Evolutionary conservation across 2,113 vertebrate genomes (phyloP).

Genomic region (Apistogramma diplotaenia): DNA sequence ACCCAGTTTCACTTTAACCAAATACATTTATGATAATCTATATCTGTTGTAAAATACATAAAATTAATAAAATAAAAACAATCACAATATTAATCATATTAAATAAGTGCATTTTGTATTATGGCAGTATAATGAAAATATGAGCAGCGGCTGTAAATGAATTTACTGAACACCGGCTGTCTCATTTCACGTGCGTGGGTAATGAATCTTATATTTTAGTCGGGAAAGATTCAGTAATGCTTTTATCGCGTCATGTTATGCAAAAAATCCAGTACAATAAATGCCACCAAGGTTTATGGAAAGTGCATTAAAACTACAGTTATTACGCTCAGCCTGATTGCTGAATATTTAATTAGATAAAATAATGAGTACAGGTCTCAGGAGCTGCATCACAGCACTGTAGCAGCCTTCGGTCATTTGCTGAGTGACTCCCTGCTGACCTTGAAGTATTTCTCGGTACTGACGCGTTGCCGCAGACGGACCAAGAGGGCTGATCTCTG

Average conservation of each 20-base stretch:
- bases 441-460: neutral
- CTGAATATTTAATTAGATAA: neutral
- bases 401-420: neutral
- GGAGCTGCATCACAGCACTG: neutral
- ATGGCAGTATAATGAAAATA: too few relatives aligned
- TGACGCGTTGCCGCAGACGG: neutral
- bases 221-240: too few relatives aligned
- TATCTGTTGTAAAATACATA: neutral
- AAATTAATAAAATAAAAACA: neutral
- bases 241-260: neutral
- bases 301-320: neutral
- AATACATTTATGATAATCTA: neutral
- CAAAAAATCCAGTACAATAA: neutral
- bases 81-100: neutral
- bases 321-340: neutral
- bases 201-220: too few relatives aligned
- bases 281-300: too few relatives aligned
- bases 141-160: neutral
- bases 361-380: neutral
- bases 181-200: too few relatives aligned
- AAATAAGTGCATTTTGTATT: too few relatives aligned
- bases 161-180: neutral
- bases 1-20: neutral
- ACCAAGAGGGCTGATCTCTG: conserved; percentile 68
- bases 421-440: neutral